Base-by-base conservation (phyloP, 1,140 invertebrate species). In the Cylas formicarius region DNA sequence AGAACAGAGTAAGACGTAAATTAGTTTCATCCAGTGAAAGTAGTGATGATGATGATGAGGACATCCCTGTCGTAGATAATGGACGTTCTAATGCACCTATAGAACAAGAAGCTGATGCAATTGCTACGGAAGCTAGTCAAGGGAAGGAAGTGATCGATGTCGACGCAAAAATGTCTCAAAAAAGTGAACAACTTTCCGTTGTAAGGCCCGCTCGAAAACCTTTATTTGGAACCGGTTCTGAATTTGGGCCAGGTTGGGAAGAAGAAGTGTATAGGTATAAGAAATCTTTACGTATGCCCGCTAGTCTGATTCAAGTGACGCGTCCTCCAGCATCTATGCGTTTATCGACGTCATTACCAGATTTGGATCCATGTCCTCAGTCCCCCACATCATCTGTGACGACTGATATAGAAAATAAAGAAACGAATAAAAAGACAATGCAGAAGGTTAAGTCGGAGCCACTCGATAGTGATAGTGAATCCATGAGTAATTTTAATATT, bases 261-360 rank as follows among this genome's bases (percentile, higher is more conserved):
- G 81, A 83, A 54, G 84, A 86, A 55, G 71, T 87, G 16, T 86
- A 84, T 53, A 77, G 76, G 47, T 90, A 82, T 53, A 89, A 90
- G 62, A 74, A 81, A 49, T 85, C 84, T 0, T 63, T 88, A 2
- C 72, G 86, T 38, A 86, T 89, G 74, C 85, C 86, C 2, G 67
- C 79, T 9, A 75, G 77, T 46, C 65, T 89, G 23, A 88, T 89
- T 41, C 83, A 79, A 4, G 81, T 88, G 5, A 78, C 84, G 16
- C 69, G 75, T 38, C 72, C 77, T 0, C 70, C 76, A 3, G 58
- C 71, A 31, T 70, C 71, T 48, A 71, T 74, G 16, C 56, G 75
- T 33, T 66, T 82, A 11, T 82, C 82, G 0, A 79, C 80, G 13
- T 86, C 83, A 0, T 60, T 86, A 14, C 84, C 84, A 0, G 84